phyloP scores from a whole-genome alignment of 1,140 invertebrate genomes.

The Neodiprion lecontei region DNA sequence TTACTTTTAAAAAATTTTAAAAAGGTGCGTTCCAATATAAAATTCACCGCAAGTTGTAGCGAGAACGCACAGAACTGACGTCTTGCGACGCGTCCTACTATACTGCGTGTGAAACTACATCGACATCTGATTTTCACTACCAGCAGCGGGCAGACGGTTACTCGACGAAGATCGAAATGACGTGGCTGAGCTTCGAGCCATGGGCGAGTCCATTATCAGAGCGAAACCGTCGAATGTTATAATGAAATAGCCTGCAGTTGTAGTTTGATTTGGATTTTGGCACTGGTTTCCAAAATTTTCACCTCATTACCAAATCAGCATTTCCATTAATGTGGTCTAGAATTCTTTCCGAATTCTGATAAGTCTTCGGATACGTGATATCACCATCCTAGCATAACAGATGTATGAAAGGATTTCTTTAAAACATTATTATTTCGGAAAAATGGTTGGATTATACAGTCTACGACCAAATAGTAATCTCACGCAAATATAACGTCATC shows the following conservation, averaged over 20 bases:
- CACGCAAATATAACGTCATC: neutral
- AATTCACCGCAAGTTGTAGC: neutral
- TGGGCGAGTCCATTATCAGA: neutral
- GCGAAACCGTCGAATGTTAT: neutral
- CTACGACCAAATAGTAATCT: neutral
- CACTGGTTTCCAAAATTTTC: no score
- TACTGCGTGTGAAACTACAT: neutral
- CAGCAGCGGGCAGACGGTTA: neutral
- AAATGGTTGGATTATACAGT: neutral
- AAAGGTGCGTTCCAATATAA: neutral
- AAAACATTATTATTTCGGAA: neutral
- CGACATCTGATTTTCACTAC: neutral
- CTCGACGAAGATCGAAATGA: neutral
- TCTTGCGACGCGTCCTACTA: neutral
- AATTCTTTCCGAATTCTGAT: no score
- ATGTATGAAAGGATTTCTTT: no score
- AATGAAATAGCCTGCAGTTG: neutral
- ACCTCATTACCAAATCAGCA: no score
- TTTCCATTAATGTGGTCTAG: no score
- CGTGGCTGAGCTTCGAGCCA: neutral
- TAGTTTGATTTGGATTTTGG: no score
- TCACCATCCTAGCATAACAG: no score
- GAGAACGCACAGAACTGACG: neutral
- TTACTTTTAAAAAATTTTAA: no score
- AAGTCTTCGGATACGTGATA: no score